Evolutionary conservation across 2,888 invertebrate species (phyloP), one percentile per base, ranked within the genome.

Genomic region (Acronicta leporina): DNA sequence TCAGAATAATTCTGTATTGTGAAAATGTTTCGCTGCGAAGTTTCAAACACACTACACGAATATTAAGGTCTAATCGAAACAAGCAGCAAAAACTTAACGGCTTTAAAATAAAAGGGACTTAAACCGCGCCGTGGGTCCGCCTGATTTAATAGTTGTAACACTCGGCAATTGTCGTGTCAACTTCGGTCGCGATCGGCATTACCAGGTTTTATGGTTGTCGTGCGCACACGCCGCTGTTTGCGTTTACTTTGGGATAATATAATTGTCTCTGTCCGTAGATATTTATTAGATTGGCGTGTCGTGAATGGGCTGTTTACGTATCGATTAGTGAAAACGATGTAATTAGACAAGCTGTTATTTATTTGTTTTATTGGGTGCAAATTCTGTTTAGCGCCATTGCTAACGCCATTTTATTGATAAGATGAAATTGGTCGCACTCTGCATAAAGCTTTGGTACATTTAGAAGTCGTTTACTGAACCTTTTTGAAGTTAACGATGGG

Each of bases 141-240:
- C 35, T 61, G 83, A 85, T 82, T 81, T 80, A 83, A 80, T 79
- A 80, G 80, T 76, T 74, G 82, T 79, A 77, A 62, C 68, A 77
- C 75, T 83, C 75, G 68, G 75, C 83, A 78, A 84, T 85, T 84
- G 85, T 85, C 84, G 82, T 88, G 86, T 87, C 82, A 74, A 78
- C 80, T 81, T 75, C 75, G 77, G 77, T 68, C 62, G 66, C 66
- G 77, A 79, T 83, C 82, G 81, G 75, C 70, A 80, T 75, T 74
- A 75, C 71, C 56, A 61, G 74, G 75, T 74, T 88, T 89, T 89
- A 89, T 85, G 84, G 77, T 50, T 80, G 80, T 87, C 88, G 86
- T 85, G 87, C 80, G 80, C 80, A 77, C 80, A 80, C 82, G 85
- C 83, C 64, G 64, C 50, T 65, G 67, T 70, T 75, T 54, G 63